These are phyloP conservation scores for Ammospiza maritima DNA, from an alignment of 2,797 vertebrate species.

Conservation along the genomic window DNA sequence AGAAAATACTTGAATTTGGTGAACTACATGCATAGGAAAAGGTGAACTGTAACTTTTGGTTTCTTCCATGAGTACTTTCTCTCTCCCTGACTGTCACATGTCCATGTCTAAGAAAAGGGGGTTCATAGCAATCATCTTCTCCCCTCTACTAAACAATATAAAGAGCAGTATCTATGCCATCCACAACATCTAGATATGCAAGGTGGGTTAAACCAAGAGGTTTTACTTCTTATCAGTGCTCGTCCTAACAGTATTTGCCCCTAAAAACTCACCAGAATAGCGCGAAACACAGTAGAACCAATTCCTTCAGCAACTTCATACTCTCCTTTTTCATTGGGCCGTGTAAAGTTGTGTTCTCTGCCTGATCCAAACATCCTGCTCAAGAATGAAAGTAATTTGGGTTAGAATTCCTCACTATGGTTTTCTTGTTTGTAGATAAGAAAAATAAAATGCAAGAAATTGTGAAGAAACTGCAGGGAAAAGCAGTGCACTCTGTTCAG, in stretches of 20 bases:
- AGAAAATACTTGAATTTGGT: neutral
- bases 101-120: neutral
- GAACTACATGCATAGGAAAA: neutral
- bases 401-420: neutral
- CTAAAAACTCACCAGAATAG: constrained; percentile 90
- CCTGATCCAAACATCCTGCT: constrained; percentile 98
- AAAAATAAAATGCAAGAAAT: neutral
- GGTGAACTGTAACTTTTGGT: neutral
- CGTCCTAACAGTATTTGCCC: neutral
- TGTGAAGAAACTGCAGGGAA: neutral
- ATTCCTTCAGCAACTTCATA: constrained; percentile 98
- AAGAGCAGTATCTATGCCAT: neutral
- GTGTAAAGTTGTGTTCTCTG: constrained; percentile 97
- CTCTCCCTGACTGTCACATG: neutral
- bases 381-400: constrained; percentile 6
- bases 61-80: neutral
- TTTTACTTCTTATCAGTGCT: neutral
- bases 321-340: constrained; percentile 98
- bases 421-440: too few species aligned
- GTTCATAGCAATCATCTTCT: neutral
- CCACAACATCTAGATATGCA: neutral
- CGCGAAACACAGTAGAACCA: constrained; percentile 97
- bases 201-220: neutral
- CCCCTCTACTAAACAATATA: neutral
- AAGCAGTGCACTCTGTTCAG: neutral